Evolutionary conservation across 2,797 vertebrate species (phyloP).

Genomic region (Novumbra hubbsi): DNA sequence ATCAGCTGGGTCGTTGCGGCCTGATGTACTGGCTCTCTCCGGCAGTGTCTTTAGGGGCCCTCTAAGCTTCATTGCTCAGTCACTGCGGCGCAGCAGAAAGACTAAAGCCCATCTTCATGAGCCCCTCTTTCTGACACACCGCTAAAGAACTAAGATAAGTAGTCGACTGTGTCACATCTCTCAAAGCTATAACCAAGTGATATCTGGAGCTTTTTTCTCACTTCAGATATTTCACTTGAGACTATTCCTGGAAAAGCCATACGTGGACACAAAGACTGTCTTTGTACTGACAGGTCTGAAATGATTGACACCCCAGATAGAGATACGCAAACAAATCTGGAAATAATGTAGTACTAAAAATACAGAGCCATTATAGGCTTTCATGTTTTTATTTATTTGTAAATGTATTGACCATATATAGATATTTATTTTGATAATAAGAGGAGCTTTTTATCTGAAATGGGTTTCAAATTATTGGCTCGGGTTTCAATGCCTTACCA

Average conservation of each 20-base stretch:
- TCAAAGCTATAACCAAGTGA: background rate
- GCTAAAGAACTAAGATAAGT: conserved; percentile 21
- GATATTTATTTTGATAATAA: too few relatives aligned
- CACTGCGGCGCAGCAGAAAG: conserved; percentile 30
- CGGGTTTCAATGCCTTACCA: too few relatives aligned
- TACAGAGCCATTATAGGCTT: too few relatives aligned
- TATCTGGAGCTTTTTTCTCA: background rate
- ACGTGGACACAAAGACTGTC: background rate
- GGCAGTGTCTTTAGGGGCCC: conserved; percentile 41
- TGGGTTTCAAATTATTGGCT: too few relatives aligned
- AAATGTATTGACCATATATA: too few relatives aligned
- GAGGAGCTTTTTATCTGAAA: too few relatives aligned
- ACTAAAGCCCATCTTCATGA: conserved; percentile 14
- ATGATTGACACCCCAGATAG: too few relatives aligned
- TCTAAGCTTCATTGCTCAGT: conserved; percentile 54
- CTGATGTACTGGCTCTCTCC: conserved; percentile 43
- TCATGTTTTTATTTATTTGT: too few relatives aligned
- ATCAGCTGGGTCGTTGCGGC: conserved; percentile 44
- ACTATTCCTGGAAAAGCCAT: background rate
- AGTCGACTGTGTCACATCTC: conserved; percentile 2
- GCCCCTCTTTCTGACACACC: conserved; percentile 22
- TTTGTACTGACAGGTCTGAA: background rate
- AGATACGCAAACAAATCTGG: too few relatives aligned
- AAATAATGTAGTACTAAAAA: too few relatives aligned
- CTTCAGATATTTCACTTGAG: background rate